Percentiles rank a stretch among this genome's conserved stretches.
Evolutionary conservation across 2,888 invertebrate species (phyloP).

Genomic region (Coronaproctus castanopsis): DNA sequence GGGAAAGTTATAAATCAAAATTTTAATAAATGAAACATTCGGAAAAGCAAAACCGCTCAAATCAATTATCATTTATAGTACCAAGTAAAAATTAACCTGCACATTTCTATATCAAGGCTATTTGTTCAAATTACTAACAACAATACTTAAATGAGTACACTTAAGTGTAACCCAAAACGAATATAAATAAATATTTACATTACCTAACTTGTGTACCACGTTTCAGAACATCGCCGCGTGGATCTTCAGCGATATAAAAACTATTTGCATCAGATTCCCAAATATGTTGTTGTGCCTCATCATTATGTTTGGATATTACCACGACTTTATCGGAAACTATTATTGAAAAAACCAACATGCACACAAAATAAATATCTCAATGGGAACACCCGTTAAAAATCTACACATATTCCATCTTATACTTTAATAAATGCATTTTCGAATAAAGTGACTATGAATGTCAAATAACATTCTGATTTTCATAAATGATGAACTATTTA

Average conservation of each 20-base stretch:
- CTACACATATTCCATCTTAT: too few species aligned
- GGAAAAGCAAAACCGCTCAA: background rate
- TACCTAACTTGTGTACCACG: conserved; percentile 73
- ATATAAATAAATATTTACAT: conserved; percentile 17
- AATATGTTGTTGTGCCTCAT: conserved; percentile 68
- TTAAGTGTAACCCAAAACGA: background rate
- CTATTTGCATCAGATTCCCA: conserved; percentile 93
- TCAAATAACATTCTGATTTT: too few species aligned
- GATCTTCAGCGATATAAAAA: conserved; percentile 81
- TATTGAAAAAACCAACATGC: conserved; percentile 13
- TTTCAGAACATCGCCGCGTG: conserved; percentile 72
- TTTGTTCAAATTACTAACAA: too few species aligned
- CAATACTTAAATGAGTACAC: too few species aligned
- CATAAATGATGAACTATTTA: too few species aligned
- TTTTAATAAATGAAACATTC: background rate
- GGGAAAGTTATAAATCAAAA: too few species aligned
- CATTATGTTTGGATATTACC: conserved; percentile 87
- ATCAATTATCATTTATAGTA: background rate
- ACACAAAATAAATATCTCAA: too few species aligned
- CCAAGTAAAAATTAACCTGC: background rate
- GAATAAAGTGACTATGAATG: too few species aligned
- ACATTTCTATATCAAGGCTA: too few species aligned
- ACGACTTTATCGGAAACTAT: conserved; percentile 83
- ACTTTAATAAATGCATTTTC: too few species aligned
- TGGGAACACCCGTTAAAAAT: too few species aligned